Evolutionary conservation across 2,797 vertebrate genomes (phyloP), one percentile per base, ranked within the genome.

Genomic region (Perodicticus potto): DNA sequence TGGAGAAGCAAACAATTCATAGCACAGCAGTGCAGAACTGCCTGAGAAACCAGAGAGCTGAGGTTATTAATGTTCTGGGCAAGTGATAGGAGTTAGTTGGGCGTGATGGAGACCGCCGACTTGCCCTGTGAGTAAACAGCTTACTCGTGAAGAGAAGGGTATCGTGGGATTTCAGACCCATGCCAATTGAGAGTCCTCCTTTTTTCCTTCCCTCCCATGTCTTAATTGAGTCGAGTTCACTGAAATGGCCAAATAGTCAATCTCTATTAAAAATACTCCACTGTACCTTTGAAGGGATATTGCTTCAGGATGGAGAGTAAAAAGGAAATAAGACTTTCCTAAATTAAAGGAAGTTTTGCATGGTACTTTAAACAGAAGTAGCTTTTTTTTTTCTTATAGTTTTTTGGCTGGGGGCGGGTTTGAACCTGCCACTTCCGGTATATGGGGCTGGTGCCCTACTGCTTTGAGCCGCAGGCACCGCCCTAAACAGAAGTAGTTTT

Each of bases 291-390:
- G 61, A 63, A n/a, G 69, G 67, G 27, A 23, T 22, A 22, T n/a
- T 59, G 49, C 11, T 83, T 74, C 29, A 32, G 25, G n/a, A 40
- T 8, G 29, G 12, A 91, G 40, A 76, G 29, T 55, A 65, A 83
- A 53, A 84, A 84, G 55, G 53, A n/a, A 57, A 78, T 29, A 74
- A 74, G 73, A 57, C 45, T 7, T 1, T 78, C 34, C 32, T 40
- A n/a, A 78, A 80, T n/a, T 34, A 12, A 7, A 37, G 2, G 53
- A 74, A 76, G 16, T 32, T 55, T 29, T 70, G 11, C 67, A 67
- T 91, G 81, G 27, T 45, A n/a, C 55, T 88, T 90, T 70, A 80
- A 95, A 49, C 19, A 74, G 25, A 89, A 91, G 37, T 45, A 23
- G 2, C 45, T 78, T 93, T 72, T 59, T 40, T 40, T 40, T 40